Conservation (phyloP, 1,140 invertebrate genomes). For the Drosophila pectinifera region DNA sequence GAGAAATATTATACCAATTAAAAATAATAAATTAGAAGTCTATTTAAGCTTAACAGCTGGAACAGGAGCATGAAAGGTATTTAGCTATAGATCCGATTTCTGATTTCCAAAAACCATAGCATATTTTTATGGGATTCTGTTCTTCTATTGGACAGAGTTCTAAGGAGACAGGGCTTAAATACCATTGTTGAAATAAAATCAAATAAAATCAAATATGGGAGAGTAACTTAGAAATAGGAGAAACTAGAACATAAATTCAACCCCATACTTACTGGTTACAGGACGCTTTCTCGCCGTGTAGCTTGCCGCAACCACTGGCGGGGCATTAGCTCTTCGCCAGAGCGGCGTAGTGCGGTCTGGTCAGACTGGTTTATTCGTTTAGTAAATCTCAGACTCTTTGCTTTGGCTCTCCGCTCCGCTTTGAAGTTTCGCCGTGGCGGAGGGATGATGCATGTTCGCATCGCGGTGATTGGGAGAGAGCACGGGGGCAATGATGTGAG, state of each 20-base stretch:
- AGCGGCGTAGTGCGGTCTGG: conserved; percentile 59
- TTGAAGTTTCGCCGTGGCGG: conserved; percentile 80
- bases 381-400: conserved; percentile 79
- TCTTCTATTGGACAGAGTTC: too few species aligned
- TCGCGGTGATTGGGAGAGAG: conserved; percentile 82
- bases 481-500: conserved; percentile 83
- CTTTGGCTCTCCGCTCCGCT: conserved; percentile 72
- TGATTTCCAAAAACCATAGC: neutral
- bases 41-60: too few species aligned
- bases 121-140: neutral
- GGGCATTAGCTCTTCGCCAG: conserved; percentile 54
- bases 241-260: neutral
- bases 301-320: conserved; percentile 39
- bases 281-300: conserved; percentile 17
- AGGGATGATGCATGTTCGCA: conserved; percentile 81
- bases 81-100: too few species aligned
- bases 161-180: neutral
- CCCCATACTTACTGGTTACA: neutral
- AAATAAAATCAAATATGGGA: neutral
- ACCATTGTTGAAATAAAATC: neutral
- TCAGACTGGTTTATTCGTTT: conserved; percentile 79
- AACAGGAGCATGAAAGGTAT: neutral
- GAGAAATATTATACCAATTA: neutral
- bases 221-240: neutral
- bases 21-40: neutral